phyloP scores from a whole-genome alignment of 2,797 vertebrate species.

The Otolemur crassicaudatus region DNA sequence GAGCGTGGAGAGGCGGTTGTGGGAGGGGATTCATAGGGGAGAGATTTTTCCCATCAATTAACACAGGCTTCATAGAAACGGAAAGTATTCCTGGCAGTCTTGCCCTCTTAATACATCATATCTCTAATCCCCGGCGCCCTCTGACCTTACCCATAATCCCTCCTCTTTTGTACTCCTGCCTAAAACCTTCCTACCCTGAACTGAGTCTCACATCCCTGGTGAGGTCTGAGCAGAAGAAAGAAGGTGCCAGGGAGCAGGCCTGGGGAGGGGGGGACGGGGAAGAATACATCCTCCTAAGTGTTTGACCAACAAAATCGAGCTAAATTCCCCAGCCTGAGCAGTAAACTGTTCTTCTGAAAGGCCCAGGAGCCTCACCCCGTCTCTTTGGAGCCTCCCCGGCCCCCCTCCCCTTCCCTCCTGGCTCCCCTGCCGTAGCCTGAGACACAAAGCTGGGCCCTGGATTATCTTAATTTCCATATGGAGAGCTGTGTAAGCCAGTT shows the following conservation, averaged over 20 bases:
- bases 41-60: conserved; percentile 79
- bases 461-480: conserved; percentile 92
- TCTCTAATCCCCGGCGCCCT: conserved; percentile 84
- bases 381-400: conserved; percentile 25
- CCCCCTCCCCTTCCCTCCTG: conserved; percentile 52
- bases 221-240: conserved; percentile 42
- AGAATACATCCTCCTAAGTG: conserved; percentile 65
- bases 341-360: conserved; percentile 72
- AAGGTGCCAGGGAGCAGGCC: not conserved
- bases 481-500: conserved; percentile 90
- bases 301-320: conserved; percentile 81
- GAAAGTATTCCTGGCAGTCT: conserved; percentile 75
- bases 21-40: not conserved
- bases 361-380: conserved; percentile 63
- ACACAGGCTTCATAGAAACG: conserved; percentile 79
- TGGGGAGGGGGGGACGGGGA: not conserved
- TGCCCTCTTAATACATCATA: conserved; percentile 82
- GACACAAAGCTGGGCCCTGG: conserved; percentile 88
- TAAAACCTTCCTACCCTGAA: conserved; percentile 61
- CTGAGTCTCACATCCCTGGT: conserved; percentile 1
- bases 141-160: conserved; percentile 85
- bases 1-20: not conserved
- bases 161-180: conserved; percentile 68
- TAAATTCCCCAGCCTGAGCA: conserved; percentile 36
- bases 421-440: conserved; percentile 10